Evolutionary conservation across 2,888 invertebrate genomes (phyloP).

Genomic region (Hypena proboscidalis): DNA sequence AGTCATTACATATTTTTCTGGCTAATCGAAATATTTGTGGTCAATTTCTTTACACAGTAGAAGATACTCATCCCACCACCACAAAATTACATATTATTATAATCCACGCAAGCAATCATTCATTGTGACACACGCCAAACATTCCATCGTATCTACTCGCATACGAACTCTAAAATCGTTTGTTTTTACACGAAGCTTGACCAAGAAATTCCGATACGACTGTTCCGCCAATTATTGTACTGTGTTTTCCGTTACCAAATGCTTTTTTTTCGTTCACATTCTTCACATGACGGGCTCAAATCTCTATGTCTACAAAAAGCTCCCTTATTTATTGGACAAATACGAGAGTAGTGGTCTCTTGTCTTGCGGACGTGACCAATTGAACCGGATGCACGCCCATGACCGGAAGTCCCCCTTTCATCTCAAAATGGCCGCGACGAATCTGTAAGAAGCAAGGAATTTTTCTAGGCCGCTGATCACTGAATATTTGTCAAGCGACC

Average conservation of each 20-base stretch:
- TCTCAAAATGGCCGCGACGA: slow-evolving; percentile 78
- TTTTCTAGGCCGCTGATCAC: slow-evolving; percentile 77
- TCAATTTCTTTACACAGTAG: neutral
- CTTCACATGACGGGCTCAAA: slow-evolving; percentile 54
- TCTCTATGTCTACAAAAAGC: slow-evolving; percentile 57
- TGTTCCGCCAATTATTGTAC: slow-evolving; percentile 46
- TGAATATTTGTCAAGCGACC: slow-evolving; percentile 70
- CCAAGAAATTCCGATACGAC: slow-evolving; percentile 43
- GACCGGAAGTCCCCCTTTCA: slow-evolving; percentile 79
- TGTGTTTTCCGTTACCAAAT: slow-evolving; percentile 58
- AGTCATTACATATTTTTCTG: no score
- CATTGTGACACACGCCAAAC: slow-evolving; percentile 26
- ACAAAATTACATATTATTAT: neutral
- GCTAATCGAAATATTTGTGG: neutral
- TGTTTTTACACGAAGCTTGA: slow-evolving; percentile 52
- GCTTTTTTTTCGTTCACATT: slow-evolving; percentile 59
- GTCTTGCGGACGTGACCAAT: slow-evolving; percentile 53
- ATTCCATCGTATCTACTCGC: slow-evolving; percentile 35
- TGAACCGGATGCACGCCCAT: slow-evolving; percentile 73
- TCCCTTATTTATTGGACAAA: slow-evolving; percentile 58
- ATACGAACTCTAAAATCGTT: slow-evolving; percentile 38
- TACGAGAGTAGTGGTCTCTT: slow-evolving; percentile 44
- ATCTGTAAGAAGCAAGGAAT: slow-evolving; percentile 74
- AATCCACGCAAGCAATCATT: slow-evolving; percentile 1
- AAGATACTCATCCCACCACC: neutral